Conservation (phyloP, 2,797 vertebrate species). For the Ibycter americanus region DNA sequence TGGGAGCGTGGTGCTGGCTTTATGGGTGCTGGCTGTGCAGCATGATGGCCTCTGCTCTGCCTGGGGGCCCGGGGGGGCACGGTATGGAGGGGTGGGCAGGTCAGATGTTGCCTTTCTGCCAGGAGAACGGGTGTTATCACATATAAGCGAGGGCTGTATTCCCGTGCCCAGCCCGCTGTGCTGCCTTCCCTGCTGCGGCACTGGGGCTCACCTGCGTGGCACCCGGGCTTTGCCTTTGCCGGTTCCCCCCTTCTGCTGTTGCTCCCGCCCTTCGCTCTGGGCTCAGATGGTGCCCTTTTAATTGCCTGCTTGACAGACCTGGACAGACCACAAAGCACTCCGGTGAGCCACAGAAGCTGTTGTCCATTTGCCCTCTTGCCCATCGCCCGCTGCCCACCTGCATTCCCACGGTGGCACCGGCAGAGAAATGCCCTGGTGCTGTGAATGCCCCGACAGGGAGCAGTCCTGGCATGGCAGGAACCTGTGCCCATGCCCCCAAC, state of each 20-base stretch:
- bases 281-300: background rate
- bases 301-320: background rate
- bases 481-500: background rate
- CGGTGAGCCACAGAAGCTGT: accelerated
- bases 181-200: accelerated
- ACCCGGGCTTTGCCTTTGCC: background rate
- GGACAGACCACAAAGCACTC: too few relatives aligned
- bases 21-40: background rate
- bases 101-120: background rate
- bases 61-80: accelerated
- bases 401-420: background rate
- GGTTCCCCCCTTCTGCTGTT: background rate
- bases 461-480: background rate
- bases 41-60: background rate
- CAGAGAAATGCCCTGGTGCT: background rate
- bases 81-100: background rate
- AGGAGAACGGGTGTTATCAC: background rate
- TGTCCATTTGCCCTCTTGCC: background rate
- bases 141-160: accelerated
- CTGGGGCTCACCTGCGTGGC: background rate
- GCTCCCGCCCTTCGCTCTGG: background rate
- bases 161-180: accelerated
- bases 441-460: accelerated
- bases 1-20: background rate
- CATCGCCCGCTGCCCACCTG: background rate